A percentile compares a stretch with the other conserved stretches of the same genome.
These are phyloP conservation scores for Rhincodon typus DNA, from an alignment of 2,797 vertebrate genomes.

Conservation along the genomic window DNA sequence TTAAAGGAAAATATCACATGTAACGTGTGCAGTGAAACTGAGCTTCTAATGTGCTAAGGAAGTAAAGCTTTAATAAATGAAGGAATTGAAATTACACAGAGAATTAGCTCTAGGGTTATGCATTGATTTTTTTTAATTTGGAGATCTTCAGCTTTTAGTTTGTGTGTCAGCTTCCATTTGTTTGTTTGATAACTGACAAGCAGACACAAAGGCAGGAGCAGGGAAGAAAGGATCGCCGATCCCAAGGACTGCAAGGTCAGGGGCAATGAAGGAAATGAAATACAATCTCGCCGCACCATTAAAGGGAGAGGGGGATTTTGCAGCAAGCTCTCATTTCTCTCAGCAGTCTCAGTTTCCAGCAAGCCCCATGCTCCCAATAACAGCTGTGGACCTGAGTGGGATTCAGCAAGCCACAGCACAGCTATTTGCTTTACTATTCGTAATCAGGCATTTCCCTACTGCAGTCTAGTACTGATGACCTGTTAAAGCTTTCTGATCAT, in stretches of 20 bases:
- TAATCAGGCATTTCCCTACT: neutral
- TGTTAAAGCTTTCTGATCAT: neutral
- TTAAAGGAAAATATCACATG: neutral
- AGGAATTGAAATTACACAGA: slow-evolving; percentile 19
- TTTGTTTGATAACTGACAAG: slow-evolving; percentile 69
- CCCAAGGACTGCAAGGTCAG: slow-evolving; percentile 65
- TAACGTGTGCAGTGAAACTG: neutral
- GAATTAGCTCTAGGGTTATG: neutral
- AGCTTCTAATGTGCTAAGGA: neutral
- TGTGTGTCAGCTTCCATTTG: slow-evolving; percentile 65
- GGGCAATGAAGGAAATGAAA: slow-evolving; percentile 63
- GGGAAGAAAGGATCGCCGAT: slow-evolving; percentile 53
- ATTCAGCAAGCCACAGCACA: neutral
- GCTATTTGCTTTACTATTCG: slow-evolving; percentile 36
- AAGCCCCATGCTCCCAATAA: neutral
- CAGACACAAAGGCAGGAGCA: slow-evolving; percentile 72
- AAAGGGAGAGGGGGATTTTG: slow-evolving; percentile 47
- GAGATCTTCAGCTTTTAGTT: slow-evolving; percentile 64
- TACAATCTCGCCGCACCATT: slow-evolving; percentile 61
- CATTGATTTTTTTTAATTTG: slow-evolving; percentile 43
- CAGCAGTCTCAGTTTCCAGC: neutral
- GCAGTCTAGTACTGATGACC: neutral
- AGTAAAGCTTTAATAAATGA: slow-evolving; percentile 5
- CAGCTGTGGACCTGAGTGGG: neutral
- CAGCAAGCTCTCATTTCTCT: slow-evolving; percentile 41